Evolutionary conservation across 2,888 invertebrate species (phyloP).

Genomic region (Agonopterix arenella): DNA sequence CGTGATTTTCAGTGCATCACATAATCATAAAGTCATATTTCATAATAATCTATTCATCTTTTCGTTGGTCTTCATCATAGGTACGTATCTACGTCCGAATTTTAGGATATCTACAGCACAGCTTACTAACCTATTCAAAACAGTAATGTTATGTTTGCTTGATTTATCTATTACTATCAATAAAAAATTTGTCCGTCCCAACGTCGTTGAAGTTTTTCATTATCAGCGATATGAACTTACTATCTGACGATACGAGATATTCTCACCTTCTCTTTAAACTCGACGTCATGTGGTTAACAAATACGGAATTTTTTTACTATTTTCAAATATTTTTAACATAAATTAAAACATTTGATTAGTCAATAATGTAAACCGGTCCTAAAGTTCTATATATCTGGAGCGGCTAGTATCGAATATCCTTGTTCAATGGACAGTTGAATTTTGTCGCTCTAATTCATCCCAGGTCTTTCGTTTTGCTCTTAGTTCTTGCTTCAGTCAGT

Average conservation of each 20-base stretch:
- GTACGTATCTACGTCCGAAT: no score
- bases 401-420: constrained; percentile 69
- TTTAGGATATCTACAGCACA: no score
- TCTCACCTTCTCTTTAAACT: neutral
- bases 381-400: constrained; percentile 64
- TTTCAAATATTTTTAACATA: constrained; percentile 24
- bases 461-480: constrained; percentile 42
- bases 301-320: constrained; percentile 24
- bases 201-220: neutral
- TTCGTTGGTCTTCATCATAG: no score
- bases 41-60: no score
- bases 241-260: constrained; percentile 3
- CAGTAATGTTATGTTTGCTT: no score
- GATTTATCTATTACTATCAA: no score
- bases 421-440: constrained; percentile 55
- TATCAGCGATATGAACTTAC: constrained; percentile 5
- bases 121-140: no score
- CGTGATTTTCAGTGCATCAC: no score
- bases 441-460: constrained; percentile 74
- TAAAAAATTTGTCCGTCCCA: no score
- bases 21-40: no score
- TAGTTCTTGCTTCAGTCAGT: constrained; percentile 20
- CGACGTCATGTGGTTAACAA: neutral
- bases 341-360: no score
- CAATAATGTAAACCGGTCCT: constrained; percentile 21